Evolutionary conservation across 1,140 invertebrate genomes (phyloP), one percentile per base, ranked within the genome.

Genomic region (Drosophila equinoxialis): DNA sequence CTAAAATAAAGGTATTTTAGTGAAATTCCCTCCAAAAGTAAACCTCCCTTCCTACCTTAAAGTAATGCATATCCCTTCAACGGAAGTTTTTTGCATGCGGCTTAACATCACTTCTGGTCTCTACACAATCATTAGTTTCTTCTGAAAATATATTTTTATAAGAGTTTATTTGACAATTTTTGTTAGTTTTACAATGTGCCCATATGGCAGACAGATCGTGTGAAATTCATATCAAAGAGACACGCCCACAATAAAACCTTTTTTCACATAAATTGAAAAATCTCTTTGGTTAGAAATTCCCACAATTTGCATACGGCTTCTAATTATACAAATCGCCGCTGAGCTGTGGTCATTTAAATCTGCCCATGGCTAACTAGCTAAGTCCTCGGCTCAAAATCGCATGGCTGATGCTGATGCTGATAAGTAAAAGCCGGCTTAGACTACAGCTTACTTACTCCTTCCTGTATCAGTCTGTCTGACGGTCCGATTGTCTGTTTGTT

Each of bases 281-380:
- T 30, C 5, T 58, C 37, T 26, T 64, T 60, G 30, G 35, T 62
- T 66, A 65, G 71, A 74, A 82, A 69, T 87, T 87, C 83, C 79
- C 83, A 87, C 79, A 87, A 87, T 87, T 87, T 89, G 83, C 83
- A 87, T 89, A 84, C 83, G 83, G 84, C 79, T 87, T 89, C 77
- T 87, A 87, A 87, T 87, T 87, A 87, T 87, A 89, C 76, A 89
- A 87, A 87, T 87, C 84, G 84, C 77, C 58, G 63, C 83, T 87
- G 84, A 87, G 79, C 83, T 87, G 83, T 73, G 83, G 83, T 87
- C 79, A 87, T 87, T 87, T 87, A 87, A 87, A 87, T 89, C 84
- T 87, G 84, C 61, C 83, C 84, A 77, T 83, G 70, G 80, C 84
- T 89, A 87, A 83, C 83, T 89, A 63, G 79, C 58, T 79, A 66